A percentile compares a stretch with the other conserved stretches of the same genome.
Conservation (phyloP, 1,140 invertebrate genomes). For the Rhynchophorus ferrugineus region DNA sequence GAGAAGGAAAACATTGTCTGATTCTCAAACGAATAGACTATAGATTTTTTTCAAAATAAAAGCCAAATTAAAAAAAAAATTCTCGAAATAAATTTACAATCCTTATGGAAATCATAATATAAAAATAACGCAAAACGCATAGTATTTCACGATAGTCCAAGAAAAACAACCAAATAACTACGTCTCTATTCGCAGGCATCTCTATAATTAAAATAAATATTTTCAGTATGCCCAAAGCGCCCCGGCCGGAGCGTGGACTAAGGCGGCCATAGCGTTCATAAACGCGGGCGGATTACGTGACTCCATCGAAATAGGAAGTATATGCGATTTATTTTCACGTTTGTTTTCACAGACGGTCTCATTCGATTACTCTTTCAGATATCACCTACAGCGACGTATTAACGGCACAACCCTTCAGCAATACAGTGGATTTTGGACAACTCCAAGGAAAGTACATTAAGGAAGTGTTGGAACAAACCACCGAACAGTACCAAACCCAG, state of each 20-base stretch:
- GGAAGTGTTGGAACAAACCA: slow-evolving; percentile 43
- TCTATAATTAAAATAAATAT: too few relatives aligned
- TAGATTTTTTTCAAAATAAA: too few relatives aligned
- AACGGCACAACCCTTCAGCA: slow-evolving; percentile 48
- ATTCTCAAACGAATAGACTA: too few relatives aligned
- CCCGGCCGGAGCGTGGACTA: slow-evolving; percentile 50
- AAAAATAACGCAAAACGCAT: too few relatives aligned
- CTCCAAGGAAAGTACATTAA: slow-evolving; percentile 45
- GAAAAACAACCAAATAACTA: too few relatives aligned
- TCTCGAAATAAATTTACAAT: too few relatives aligned
- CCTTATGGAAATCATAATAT: too few relatives aligned
- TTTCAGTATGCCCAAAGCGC: slow-evolving; percentile 39
- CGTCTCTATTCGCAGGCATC: too few relatives aligned
- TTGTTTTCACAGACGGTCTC: background rate
- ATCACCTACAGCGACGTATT: slow-evolving; percentile 48
- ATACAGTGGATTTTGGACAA: slow-evolving; percentile 47
- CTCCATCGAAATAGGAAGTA: slow-evolving; percentile 48
- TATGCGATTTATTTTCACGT: slow-evolving; percentile 14
- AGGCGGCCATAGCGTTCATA: slow-evolving; percentile 58
- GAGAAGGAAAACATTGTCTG: too few relatives aligned
- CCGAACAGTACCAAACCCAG: slow-evolving; percentile 31
- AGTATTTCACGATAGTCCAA: too few relatives aligned
- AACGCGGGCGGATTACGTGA: slow-evolving; percentile 65
- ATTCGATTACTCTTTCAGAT: slow-evolving; percentile 26
- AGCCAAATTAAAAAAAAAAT: too few relatives aligned